phyloP scores from a whole-genome alignment of 2,888 invertebrate genomes.

The Gibbula magus region DNA sequence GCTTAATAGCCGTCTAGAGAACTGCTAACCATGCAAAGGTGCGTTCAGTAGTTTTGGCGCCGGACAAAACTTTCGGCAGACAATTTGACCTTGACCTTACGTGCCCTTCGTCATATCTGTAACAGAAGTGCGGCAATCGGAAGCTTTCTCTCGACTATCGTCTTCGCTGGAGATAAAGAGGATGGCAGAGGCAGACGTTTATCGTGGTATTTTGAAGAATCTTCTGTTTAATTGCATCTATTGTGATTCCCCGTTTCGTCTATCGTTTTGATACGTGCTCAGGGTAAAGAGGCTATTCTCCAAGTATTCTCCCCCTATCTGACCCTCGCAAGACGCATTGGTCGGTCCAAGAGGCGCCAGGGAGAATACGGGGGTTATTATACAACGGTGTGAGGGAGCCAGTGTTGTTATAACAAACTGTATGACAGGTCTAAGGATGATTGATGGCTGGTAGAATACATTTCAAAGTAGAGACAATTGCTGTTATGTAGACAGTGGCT shows the following conservation, averaged over 20 bases:
- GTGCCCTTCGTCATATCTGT: too few relatives aligned
- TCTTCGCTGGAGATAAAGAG: too few relatives aligned
- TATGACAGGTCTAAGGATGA: conserved; percentile 27
- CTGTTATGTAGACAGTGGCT: conserved; percentile 3
- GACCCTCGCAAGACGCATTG: background rate
- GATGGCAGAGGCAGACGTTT: background rate
- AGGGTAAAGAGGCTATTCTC: background rate
- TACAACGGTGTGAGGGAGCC: conserved; percentile 18
- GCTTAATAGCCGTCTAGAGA: too few relatives aligned
- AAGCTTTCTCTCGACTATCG: too few relatives aligned
- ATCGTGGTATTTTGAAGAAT: background rate
- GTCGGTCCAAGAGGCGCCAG: conserved; percentile 14
- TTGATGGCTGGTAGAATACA: conserved; percentile 16
- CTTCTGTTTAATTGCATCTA: conserved; percentile 1
- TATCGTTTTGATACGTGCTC: background rate
- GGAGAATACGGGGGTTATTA: background rate
- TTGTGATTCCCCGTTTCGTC: background rate
- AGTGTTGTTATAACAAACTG: conserved; percentile 21
- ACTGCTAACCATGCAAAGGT: too few relatives aligned
- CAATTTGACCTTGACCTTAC: too few relatives aligned
- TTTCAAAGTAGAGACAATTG: conserved; percentile 10
- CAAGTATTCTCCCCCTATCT: background rate
- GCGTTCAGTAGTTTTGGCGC: too few relatives aligned
- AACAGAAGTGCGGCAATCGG: too few relatives aligned
- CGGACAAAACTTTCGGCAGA: too few relatives aligned